Conservation (phyloP, 2,888 invertebrate species). For the Drosophila mimica region DNA sequence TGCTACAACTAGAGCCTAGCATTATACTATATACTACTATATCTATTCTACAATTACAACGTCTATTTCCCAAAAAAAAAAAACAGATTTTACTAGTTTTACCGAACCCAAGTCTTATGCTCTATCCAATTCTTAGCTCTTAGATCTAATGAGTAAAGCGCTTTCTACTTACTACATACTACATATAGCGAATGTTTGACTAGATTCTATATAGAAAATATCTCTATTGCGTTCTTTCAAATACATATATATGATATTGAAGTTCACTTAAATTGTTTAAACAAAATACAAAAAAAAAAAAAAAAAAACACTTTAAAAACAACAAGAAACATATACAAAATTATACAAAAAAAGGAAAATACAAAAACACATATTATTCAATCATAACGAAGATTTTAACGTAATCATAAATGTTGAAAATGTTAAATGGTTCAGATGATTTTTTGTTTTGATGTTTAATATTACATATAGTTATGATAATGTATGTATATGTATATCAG, state of each 20-base stretch:
- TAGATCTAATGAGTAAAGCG: conserved; percentile 39
- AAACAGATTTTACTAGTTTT: conserved; percentile 55
- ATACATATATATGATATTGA: conserved; percentile 64
- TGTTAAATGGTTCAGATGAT: conserved; percentile 74
- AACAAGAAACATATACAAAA: conserved; percentile 34
- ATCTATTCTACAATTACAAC: conserved; percentile 26
- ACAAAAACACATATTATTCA: conserved; percentile 68
- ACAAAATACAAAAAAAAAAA: conserved; percentile 40
- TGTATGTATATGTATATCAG: conserved; percentile 77
- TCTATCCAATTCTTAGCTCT: conserved; percentile 58
- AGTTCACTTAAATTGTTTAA: conserved; percentile 71
- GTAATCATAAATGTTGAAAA: conserved; percentile 77
- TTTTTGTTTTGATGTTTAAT: conserved; percentile 62
- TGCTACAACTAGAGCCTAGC: conserved; percentile 29
- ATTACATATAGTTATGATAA: conserved; percentile 68
- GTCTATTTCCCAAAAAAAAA: conserved; percentile 14
- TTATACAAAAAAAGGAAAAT: conserved; percentile 39
- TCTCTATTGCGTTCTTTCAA: conserved; percentile 70
- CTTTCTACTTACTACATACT: conserved; percentile 52
- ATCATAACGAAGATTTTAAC: conserved; percentile 69
- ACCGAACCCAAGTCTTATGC: conserved; percentile 60
- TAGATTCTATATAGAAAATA: conserved; percentile 69
- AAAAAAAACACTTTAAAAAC: conserved; percentile 38
- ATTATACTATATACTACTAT: conserved; percentile 14
- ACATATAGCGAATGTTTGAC: conserved; percentile 69